phyloP scores from a whole-genome alignment of 2,888 invertebrate genomes.

The Xylota sylvarum region DNA sequence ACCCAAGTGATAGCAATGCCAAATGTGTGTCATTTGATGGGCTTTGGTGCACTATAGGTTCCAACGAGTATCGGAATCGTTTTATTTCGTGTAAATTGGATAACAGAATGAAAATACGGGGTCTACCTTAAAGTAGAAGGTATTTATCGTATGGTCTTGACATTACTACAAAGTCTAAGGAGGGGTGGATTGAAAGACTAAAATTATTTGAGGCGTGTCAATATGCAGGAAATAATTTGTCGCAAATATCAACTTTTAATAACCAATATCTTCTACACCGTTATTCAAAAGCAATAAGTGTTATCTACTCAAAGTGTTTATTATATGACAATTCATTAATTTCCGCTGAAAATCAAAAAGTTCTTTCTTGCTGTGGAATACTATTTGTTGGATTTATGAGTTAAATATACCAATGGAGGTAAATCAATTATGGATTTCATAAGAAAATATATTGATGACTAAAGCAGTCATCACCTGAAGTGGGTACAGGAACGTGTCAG shows the following conservation, averaged over 20 bases:
- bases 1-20: conserved; percentile 32
- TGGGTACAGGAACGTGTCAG: not conserved
- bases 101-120: not conserved
- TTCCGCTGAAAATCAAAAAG: conserved; percentile 9
- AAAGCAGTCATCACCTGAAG: not conserved
- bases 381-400: not conserved
- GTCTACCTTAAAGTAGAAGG: not conserved
- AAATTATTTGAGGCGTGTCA: not conserved
- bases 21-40: conserved; percentile 22
- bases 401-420: not conserved
- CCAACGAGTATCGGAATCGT: not conserved
- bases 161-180: not conserved
- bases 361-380: not conserved
- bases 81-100: not conserved
- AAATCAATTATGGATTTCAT: conserved; percentile 12
- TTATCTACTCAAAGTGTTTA: not conserved
- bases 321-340: conserved; percentile 2
- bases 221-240: not conserved
- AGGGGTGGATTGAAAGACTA: too few species aligned
- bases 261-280: not conserved
- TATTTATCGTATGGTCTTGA: not conserved
- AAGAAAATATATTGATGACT: not conserved
- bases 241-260: not conserved
- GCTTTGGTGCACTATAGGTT: conserved; percentile 9
- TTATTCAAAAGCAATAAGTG: not conserved